Evolutionary conservation across 2,888 invertebrate species (phyloP).

Genomic region (Acleris literana): DNA sequence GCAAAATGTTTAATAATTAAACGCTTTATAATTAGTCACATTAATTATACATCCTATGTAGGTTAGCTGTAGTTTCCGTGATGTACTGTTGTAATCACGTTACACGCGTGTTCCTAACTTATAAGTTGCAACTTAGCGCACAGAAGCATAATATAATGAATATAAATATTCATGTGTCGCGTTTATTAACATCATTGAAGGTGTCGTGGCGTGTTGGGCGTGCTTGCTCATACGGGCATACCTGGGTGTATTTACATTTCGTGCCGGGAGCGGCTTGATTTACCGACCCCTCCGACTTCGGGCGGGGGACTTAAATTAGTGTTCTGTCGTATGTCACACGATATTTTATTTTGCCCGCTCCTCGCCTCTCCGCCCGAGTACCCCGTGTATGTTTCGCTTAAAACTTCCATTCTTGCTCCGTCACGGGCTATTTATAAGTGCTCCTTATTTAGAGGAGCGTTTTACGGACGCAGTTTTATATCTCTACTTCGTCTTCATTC

Average conservation of each 20-base stretch:
- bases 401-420: constrained; percentile 68
- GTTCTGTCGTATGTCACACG: constrained; percentile 74
- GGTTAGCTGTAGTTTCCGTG: constrained; percentile 14
- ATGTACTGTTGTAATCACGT: constrained; percentile 20
- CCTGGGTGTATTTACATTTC: constrained; percentile 64
- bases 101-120: constrained; percentile 26
- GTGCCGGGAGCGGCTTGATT: constrained; percentile 77
- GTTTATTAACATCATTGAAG: constrained; percentile 63
- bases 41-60: constrained; percentile 1
- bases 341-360: constrained; percentile 69
- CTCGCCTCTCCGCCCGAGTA: constrained; percentile 45
- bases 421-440: constrained; percentile 74
- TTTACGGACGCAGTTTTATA: constrained; percentile 48
- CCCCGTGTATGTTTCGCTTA: constrained; percentile 63
- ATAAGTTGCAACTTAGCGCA: constrained; percentile 37
- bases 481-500: constrained; percentile 34
- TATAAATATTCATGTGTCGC: constrained; percentile 67
- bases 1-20: constrained; percentile 21
- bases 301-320: constrained; percentile 75
- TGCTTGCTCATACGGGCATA: constrained; percentile 55
- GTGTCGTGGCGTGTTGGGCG: constrained; percentile 67
- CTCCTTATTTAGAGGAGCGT: constrained; percentile 67
- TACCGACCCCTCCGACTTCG: constrained; percentile 62
- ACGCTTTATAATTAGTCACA: constrained; percentile 6
- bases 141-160: constrained; percentile 58